These are phyloP conservation scores for Dendrocopos noguchii DNA, from an alignment of 2,113 vertebrate species.

Conservation along the genomic window DNA sequence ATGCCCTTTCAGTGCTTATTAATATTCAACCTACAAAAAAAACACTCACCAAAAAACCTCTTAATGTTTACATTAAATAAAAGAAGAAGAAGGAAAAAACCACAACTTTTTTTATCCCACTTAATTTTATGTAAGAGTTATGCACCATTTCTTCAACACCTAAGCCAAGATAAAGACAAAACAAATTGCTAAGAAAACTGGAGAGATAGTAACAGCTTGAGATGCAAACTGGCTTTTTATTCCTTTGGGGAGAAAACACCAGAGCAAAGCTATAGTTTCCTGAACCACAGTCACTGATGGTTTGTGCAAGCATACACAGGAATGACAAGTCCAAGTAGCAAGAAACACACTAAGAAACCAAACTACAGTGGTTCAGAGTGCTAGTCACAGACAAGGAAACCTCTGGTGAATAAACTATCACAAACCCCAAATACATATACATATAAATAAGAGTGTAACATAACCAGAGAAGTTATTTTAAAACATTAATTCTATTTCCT, in stretches of 20 bases:
- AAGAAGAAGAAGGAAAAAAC: not conserved
- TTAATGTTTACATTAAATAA: not conserved
- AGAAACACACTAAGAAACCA: not conserved
- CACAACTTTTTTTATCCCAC: not conserved
- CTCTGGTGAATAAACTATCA: not conserved
- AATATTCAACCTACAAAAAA: slow-evolving; percentile 32
- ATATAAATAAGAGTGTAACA: not conserved
- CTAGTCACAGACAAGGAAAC: not conserved
- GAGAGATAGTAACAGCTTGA: not conserved
- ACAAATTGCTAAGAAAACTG: not conserved
- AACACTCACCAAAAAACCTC: not conserved
- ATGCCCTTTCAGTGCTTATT: slow-evolving; percentile 35
- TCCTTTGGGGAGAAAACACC: not conserved
- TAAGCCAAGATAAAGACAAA: not conserved
- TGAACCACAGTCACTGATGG: not conserved
- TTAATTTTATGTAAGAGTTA: not conserved
- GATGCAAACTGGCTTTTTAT: not conserved
- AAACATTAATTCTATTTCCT: not conserved
- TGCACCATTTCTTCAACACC: not conserved
- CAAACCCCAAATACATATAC: not conserved
- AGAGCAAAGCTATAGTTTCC: slow-evolving; percentile 10
- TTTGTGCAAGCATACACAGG: not conserved
- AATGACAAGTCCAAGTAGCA: not conserved
- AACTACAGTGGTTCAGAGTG: not conserved
- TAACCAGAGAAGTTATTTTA: not conserved